phyloP scores from a whole-genome alignment of 2,797 vertebrate genomes.

The Ptychadena robeensis region DNA sequence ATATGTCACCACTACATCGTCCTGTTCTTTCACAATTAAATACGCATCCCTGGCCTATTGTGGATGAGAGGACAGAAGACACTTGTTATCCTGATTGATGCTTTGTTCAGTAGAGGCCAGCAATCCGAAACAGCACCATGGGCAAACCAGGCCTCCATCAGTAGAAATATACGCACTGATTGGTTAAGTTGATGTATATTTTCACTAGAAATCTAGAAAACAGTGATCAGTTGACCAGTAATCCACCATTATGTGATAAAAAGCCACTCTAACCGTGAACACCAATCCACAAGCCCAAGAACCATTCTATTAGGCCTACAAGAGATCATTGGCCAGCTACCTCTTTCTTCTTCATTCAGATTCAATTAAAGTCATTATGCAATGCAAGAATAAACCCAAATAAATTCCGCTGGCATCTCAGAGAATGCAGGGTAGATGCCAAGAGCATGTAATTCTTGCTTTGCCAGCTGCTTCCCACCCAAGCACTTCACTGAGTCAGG shows the following conservation, averaged over 20 bases:
- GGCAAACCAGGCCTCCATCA: not conserved
- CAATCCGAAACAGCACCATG: not conserved
- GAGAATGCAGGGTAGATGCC: conserved; percentile 44
- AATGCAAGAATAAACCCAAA: conserved; percentile 16
- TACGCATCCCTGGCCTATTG: not conserved
- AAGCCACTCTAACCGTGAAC: not conserved
- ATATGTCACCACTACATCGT: not conserved
- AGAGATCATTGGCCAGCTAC: not conserved
- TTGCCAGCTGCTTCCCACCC: conserved; percentile 56
- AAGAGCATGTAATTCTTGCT: conserved; percentile 17
- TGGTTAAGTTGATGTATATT: not conserved
- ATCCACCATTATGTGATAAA: not conserved
- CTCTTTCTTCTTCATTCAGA: not conserved
- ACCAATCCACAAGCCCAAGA: no score
- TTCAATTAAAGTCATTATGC: not conserved
- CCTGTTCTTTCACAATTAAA: not conserved
- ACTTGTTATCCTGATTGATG: not conserved
- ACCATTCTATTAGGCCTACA: not conserved
- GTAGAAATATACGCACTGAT: not conserved
- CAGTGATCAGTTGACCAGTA: not conserved
- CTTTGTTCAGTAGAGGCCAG: not conserved
- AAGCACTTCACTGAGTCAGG: conserved; percentile 39
- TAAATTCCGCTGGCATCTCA: conserved; percentile 37
- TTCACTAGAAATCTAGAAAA: not conserved
- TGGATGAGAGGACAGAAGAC: not conserved